Percentiles rank a stretch among this genome's conserved stretches.
Evolutionary conservation across 1,140 invertebrate genomes (phyloP).

Genomic region (Cryptotermes secundus): DNA sequence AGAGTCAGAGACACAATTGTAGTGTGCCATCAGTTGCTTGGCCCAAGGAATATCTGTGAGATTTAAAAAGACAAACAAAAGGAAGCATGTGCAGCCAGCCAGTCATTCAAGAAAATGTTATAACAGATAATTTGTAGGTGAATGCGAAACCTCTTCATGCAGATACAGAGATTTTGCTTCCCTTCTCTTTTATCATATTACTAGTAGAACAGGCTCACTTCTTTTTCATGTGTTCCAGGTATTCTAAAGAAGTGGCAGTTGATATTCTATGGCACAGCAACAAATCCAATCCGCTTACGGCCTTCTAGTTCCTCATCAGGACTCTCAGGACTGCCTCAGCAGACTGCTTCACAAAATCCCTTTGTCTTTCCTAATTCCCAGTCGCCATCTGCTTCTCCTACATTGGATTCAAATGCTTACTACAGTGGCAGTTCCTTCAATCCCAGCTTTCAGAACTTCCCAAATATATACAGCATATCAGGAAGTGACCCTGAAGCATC

Average conservation of each 20-base stretch:
- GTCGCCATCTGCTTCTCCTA: conserved; percentile 29
- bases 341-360: conserved; percentile 21
- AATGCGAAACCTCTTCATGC: too few relatives aligned
- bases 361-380: conserved; percentile 37
- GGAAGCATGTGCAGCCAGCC: too few relatives aligned
- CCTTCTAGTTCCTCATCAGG: conserved; percentile 37
- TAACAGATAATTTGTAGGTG: too few relatives aligned
- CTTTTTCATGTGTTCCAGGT: conserved; percentile 45
- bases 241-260: conserved; percentile 90
- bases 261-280: conserved; percentile 86
- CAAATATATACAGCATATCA: conserved; percentile 43
- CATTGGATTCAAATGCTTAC: conserved; percentile 25
- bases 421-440: conserved; percentile 37
- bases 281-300: conserved; percentile 73
- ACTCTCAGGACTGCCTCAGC: conserved; percentile 44
- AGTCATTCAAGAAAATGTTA: too few relatives aligned
- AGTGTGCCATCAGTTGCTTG: too few relatives aligned
- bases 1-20: too few relatives aligned
- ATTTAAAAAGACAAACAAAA: too few relatives aligned
- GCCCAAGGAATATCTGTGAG: too few relatives aligned
- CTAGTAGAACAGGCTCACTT: too few relatives aligned
- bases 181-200: too few relatives aligned
- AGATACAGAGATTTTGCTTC: too few relatives aligned
- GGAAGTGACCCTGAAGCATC: conserved; percentile 53
- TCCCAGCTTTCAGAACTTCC: conserved; percentile 41